These are phyloP conservation scores for Myotis planiceps DNA, from an alignment of 2,797 vertebrate genomes.

Conservation along the genomic window DNA sequence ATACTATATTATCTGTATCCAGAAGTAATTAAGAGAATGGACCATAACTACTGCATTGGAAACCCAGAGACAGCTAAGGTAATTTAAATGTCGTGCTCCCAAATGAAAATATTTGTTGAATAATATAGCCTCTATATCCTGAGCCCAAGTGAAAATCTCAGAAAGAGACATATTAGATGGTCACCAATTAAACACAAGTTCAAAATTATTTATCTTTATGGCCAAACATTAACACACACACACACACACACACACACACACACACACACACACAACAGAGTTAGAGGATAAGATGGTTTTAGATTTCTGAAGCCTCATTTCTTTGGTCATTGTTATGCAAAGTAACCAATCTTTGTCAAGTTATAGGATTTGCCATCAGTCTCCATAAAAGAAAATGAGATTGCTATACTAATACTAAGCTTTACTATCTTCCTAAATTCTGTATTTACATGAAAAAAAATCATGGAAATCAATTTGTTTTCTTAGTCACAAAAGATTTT, in stretches of 20 bases:
- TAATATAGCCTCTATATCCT: not conserved
- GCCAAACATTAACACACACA: not conserved
- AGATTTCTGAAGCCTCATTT: not conserved
- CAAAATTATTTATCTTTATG: not conserved
- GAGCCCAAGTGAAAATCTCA: not conserved
- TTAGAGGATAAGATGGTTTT: not conserved
- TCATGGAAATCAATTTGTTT: not conserved
- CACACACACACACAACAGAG: not conserved
- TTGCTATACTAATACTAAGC: not conserved
- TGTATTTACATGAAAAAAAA: not conserved
- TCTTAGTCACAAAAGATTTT: not conserved
- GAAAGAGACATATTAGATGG: not conserved
- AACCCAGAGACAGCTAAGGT: not conserved
- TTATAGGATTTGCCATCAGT: not conserved
- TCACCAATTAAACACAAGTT: not conserved
- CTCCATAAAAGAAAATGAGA: constrained; percentile 1
- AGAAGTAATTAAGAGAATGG: not conserved
- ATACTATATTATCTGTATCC: not conserved
- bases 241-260: too few species aligned
- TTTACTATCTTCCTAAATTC: not conserved
- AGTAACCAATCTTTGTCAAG: not conserved
- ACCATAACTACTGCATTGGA: not conserved
- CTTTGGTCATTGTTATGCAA: not conserved
- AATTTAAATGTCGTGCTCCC: not conserved
- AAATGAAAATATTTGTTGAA: not conserved